These are phyloP conservation scores for Xanthia icteritia DNA, from an alignment of 2,888 invertebrate genomes.

Conservation along the genomic window DNA sequence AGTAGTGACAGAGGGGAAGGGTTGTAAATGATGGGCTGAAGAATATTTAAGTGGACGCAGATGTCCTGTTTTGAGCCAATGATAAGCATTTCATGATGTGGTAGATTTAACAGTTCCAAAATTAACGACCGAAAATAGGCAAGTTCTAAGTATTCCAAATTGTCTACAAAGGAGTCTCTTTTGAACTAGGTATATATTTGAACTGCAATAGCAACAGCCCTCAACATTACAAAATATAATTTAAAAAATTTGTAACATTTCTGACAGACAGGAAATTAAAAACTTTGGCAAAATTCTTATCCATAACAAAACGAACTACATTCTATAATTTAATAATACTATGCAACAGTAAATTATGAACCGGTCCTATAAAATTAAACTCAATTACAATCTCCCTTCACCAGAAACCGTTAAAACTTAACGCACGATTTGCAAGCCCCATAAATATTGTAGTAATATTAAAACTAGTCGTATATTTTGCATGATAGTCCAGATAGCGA, in stretches of 20 bases:
- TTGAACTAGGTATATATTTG: neutral
- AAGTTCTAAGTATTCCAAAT: neutral
- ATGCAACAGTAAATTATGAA: conserved; percentile 16
- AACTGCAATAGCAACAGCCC: neutral
- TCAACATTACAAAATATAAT: neutral
- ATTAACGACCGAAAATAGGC: neutral
- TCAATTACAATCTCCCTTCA: conserved; percentile 49
- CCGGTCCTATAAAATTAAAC: conserved; percentile 39
- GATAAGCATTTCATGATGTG: conserved; percentile 12
- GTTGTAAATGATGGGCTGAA: conserved; percentile 39
- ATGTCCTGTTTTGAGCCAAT: conserved; percentile 37
- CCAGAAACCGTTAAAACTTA: conserved; percentile 56
- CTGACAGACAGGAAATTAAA: neutral
- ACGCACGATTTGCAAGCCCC: conserved; percentile 63
- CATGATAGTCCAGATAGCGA: conserved; percentile 66
- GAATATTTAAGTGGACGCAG: conserved; percentile 33
- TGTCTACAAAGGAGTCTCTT: too few relatives aligned
- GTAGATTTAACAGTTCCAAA: neutral
- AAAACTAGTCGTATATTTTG: conserved; percentile 67
- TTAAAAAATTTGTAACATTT: neutral
- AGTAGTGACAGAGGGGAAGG: conserved; percentile 31
- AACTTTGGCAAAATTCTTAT: neutral
- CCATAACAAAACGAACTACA: neutral
- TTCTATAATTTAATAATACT: neutral
- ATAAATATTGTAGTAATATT: conserved; percentile 62